Base-by-base conservation (phyloP, 2,888 invertebrate genomes). In the Xestobium rufovillosum region DNA sequence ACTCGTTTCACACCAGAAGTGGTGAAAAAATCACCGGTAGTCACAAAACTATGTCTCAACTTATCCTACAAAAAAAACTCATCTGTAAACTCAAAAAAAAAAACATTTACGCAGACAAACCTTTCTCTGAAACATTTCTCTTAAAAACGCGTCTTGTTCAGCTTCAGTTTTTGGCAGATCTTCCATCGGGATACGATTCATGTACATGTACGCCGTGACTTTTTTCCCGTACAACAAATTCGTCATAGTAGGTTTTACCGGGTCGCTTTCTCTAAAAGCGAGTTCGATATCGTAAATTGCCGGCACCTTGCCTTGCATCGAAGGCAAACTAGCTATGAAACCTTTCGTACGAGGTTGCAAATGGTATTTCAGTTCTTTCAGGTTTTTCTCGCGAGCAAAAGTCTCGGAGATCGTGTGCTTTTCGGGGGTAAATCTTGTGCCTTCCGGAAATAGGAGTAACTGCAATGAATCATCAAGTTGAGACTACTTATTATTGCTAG, bases 271-370 rank as follows among this genome's bases (percentile, higher is more conserved):
- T 44, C 73, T 78, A 52, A 85, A 85, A 3, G 77, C 80, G 44
- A 88, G 59, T 52, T 84, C 79, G 49, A 88, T 81, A 57, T 94
- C 88, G 59, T 90, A 89, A 42, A 94, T 76, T 14, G 83, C 87
- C 3, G 81, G 80, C 47, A 86, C 79, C 64, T 83, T 85, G 32
- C 78, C 84, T 56, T 81, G 78, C 62, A 95, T 76, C 48, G 83
- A 77, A 36, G 83, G 80, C 51, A 92, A 69, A 60, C 90, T 90
- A 34, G 88, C 82, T 1, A 81, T 82, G 60, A 96, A 96, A 2
- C 96, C 96, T 66, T 84, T 85, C n/a, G 94, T 89, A 42, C 95
- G 75, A n/a, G 96, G 95, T 14, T 89, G 80, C 31, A 96, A 72
- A 60, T 94, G 92, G 60, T 95, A 82, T 57, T 91, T 89, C 15